phyloP scores from a whole-genome alignment of 1,140 invertebrate genomes.

The Lithobius niger region DNA sequence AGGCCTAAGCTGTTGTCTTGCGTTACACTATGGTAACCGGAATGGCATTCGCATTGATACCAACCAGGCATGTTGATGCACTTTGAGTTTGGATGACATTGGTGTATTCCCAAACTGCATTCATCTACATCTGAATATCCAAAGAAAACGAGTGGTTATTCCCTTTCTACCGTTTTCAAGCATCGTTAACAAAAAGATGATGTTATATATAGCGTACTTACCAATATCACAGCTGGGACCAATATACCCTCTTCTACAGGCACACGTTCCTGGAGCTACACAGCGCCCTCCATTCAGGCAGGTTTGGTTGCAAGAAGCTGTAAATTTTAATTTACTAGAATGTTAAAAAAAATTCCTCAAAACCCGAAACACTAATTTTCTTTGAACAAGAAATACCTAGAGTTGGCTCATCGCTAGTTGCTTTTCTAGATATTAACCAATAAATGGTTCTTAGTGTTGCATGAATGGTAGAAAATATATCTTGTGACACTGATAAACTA shows the following conservation, averaged over 20 bases:
- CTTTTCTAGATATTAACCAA: too few relatives aligned
- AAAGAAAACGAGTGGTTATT: constrained; percentile 11
- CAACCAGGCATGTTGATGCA: constrained; percentile 87
- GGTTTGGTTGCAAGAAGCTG: constrained; percentile 60
- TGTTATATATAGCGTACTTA: too few relatives aligned
- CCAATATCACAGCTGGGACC: constrained; percentile 61
- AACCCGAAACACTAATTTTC: not conserved
- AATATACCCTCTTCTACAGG: constrained; percentile 63
- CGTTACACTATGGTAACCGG: constrained; percentile 49
- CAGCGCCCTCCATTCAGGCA: constrained; percentile 77
- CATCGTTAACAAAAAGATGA: too few relatives aligned
- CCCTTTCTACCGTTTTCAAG: not conserved
- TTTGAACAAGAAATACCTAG: too few relatives aligned
- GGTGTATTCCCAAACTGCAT: constrained; percentile 52
- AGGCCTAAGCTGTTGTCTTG: constrained; percentile 44
- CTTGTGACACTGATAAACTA: too few relatives aligned
- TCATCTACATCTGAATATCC: constrained; percentile 60
- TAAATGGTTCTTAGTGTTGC: too few relatives aligned
- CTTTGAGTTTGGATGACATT: constrained; percentile 55
- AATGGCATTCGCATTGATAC: constrained; percentile 75
- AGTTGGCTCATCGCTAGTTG: too few relatives aligned
- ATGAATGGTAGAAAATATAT: too few relatives aligned
- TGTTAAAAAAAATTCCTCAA: constrained; percentile 13
- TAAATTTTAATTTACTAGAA: too few relatives aligned
- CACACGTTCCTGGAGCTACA: constrained; percentile 55